These are phyloP conservation scores for Apantesis nais DNA, from an alignment of 2,888 invertebrate genomes.

Conservation along the genomic window DNA sequence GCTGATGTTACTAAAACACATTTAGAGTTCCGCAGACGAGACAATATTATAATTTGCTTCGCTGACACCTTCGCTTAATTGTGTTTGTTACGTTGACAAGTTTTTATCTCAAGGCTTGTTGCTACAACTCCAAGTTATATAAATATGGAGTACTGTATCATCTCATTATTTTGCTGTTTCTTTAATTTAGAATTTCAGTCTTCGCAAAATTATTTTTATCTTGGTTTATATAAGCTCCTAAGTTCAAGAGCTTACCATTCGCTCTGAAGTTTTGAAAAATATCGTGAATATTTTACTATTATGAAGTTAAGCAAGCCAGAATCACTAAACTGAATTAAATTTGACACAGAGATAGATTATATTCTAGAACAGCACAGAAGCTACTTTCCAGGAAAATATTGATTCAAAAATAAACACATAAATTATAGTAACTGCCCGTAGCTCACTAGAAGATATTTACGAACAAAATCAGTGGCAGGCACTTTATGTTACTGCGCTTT, in stretches of 20 bases:
- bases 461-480: too few relatives aligned
- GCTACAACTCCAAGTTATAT: neutral
- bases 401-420: too few relatives aligned
- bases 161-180: neutral
- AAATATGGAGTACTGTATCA: neutral
- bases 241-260: neutral
- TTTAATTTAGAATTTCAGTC: neutral
- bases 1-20: slow-evolving; percentile 44
- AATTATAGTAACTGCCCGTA: too few relatives aligned
- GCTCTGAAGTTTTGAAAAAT: neutral
- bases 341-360: too few relatives aligned
- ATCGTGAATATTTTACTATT: neutral
- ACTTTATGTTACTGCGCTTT: too few relatives aligned
- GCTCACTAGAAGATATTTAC: too few relatives aligned
- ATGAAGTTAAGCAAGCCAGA: too few relatives aligned
- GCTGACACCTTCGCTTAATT: slow-evolving; percentile 31
- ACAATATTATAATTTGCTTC: slow-evolving; percentile 46
- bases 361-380: neutral
- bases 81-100: slow-evolving; percentile 9
- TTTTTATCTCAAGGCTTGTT: slow-evolving; percentile 14
- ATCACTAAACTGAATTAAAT: too few relatives aligned
- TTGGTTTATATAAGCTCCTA: neutral
- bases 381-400: too few relatives aligned
- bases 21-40: slow-evolving; percentile 48
- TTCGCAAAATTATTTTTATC: neutral